Evolutionary conservation across 2,888 invertebrate species (phyloP).

Genomic region (Argyresthia albistria): DNA sequence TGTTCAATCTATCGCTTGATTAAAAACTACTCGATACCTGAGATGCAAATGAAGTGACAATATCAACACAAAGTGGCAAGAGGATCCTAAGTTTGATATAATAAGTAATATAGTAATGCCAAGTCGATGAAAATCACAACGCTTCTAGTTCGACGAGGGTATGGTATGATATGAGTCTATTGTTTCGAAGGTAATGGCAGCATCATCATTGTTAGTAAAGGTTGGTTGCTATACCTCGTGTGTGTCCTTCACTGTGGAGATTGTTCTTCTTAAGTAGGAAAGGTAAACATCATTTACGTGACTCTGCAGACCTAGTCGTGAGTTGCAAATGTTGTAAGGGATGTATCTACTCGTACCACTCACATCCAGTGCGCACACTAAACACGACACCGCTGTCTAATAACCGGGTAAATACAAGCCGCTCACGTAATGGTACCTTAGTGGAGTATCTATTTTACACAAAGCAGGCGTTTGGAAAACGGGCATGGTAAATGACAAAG

Average conservation of each 20-base stretch:
- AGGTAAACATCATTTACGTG: constrained; percentile 4
- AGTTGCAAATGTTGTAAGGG: constrained; percentile 6
- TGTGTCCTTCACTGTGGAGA: constrained; percentile 25
- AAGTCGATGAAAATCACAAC: constrained; percentile 32
- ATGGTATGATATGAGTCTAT: constrained; percentile 20
- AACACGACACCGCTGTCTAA: not conserved
- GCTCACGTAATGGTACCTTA: no score
- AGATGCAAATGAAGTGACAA: no score
- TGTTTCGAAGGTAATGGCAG: constrained; percentile 29
- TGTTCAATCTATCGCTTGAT: no score
- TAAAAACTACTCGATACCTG: no score
- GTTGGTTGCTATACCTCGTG: constrained; percentile 18
- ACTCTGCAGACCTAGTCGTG: constrained; percentile 3
- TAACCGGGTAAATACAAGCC: not conserved
- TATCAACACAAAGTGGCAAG: no score
- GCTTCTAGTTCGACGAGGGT: constrained; percentile 38
- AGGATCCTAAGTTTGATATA: no score
- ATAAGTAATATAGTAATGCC: no score
- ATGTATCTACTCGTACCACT: not conserved
- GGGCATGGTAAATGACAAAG: constrained; percentile 17
- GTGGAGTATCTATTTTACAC: not conserved
- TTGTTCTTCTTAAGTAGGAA: constrained; percentile 16
- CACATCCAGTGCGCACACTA: not conserved
- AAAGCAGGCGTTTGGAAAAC: constrained; percentile 1
- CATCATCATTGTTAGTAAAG: constrained; percentile 24